A percentile compares a stretch with the other conserved stretches of the same genome.
These are phyloP conservation scores for Achroia grisella DNA, from an alignment of 1,140 invertebrate species.

Conservation along the genomic window DNA sequence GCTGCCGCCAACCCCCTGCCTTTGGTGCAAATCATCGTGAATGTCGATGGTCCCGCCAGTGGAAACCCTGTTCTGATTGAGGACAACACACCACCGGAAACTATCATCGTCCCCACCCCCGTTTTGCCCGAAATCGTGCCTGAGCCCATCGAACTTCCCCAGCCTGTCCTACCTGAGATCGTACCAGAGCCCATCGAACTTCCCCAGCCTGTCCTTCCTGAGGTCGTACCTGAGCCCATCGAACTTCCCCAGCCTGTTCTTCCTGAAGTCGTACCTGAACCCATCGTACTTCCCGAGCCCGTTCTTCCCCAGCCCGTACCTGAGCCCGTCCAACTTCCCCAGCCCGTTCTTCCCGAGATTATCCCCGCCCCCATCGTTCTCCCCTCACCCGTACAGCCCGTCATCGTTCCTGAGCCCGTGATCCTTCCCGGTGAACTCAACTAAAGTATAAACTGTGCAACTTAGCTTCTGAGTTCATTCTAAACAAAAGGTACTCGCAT, in stretches of 20 bases:
- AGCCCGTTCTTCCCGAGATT: constrained; percentile 3
- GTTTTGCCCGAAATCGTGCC: constrained; percentile 1
- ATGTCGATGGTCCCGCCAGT: constrained; percentile 16
- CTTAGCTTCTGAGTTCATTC: too few species aligned
- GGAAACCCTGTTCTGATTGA: constrained; percentile 1
- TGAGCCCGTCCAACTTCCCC: constrained; percentile 4
- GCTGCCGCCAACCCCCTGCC: constrained; percentile 30
- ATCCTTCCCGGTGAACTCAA: not conserved
- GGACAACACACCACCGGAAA: constrained; percentile 1
- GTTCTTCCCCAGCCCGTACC: not conserved
- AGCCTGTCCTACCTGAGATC: not conserved
- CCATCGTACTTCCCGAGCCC: constrained; percentile 8
- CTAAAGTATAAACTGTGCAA: too few species aligned
- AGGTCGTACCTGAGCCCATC: constrained; percentile 13
- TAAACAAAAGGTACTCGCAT: too few species aligned
- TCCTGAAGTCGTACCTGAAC: constrained; percentile 13
- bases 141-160: constrained; percentile 3
- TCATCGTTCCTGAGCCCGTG: constrained; percentile 8
- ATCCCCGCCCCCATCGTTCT: constrained; percentile 4
- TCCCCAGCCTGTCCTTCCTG: constrained; percentile 2
- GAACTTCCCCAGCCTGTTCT: constrained; percentile 13
- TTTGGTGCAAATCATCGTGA: constrained; percentile 37
- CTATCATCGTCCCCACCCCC: constrained; percentile 8
- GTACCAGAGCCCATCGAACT: constrained; percentile 16
- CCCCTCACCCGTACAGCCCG: constrained; percentile 6